Conservation (phyloP, 2,888 invertebrate species). For the Mimachlamys varia region DNA sequence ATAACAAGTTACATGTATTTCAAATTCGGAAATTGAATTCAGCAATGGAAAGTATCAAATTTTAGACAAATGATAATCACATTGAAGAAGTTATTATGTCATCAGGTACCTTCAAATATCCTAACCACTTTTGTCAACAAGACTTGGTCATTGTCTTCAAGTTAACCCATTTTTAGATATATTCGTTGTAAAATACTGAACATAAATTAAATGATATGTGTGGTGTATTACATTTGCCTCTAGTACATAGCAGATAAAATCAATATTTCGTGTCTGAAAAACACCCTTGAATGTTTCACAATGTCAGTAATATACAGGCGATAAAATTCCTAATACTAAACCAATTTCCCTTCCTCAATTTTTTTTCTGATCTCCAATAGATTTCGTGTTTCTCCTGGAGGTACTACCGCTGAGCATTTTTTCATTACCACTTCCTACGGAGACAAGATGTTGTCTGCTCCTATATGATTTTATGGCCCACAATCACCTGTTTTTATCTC, state of each 20-base stretch:
- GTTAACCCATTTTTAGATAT: neutral
- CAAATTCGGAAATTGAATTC: too few relatives aligned
- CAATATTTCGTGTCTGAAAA: neutral
- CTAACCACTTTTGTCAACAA: neutral
- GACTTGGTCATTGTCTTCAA: too few relatives aligned
- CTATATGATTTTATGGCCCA: slow-evolving; percentile 2
- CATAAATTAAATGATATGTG: neutral
- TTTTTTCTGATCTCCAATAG: slow-evolving; percentile 2
- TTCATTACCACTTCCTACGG: slow-evolving; percentile 15
- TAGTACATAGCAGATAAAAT: neutral
- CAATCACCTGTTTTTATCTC: slow-evolving; percentile 32
- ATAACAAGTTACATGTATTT: too few relatives aligned
- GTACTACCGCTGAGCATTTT: neutral
- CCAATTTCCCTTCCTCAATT: neutral
- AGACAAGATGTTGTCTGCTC: neutral
- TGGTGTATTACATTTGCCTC: neutral
- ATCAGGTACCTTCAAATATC: neutral
- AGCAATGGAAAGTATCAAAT: too few relatives aligned
- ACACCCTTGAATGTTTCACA: neutral
- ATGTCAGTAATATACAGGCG: neutral
- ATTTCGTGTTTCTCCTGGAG: neutral
- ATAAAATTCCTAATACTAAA: neutral
- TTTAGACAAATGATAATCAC: too few relatives aligned
- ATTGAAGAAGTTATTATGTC: too few relatives aligned
- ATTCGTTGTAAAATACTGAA: neutral